A percentile compares a stretch with the other conserved stretches of the same genome.
Evolutionary conservation across 2,797 vertebrate genomes (phyloP).

Genomic region (Phyllotis vaccarum): DNA sequence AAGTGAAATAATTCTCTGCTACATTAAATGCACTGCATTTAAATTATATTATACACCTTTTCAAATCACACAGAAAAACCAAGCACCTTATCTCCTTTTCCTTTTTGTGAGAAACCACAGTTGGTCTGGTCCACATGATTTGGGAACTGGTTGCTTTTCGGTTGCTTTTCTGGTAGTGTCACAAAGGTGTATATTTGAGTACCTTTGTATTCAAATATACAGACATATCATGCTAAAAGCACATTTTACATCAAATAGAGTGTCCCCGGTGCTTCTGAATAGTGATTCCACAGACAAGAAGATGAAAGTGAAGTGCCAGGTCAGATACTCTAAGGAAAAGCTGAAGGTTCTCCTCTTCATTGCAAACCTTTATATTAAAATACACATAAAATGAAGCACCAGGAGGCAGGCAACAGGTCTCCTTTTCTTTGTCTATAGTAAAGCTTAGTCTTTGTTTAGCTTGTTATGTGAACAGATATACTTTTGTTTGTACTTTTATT

Average conservation of each 20-base stretch:
- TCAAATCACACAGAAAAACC: constrained; percentile 12
- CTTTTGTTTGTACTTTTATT: background rate
- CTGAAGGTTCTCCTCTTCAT: background rate
- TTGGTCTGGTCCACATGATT: background rate
- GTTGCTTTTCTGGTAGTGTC: background rate
- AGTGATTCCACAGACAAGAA: background rate
- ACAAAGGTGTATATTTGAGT: background rate
- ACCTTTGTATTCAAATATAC: constrained; percentile 55
- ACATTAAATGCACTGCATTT: constrained; percentile 42
- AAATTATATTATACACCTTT: constrained; percentile 21
- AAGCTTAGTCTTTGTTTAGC: background rate
- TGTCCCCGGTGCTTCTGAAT: background rate
- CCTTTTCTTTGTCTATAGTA: background rate
- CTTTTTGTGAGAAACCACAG: background rate
- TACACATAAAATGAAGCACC: background rate
- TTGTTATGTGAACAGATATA: background rate
- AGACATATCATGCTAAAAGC: background rate
- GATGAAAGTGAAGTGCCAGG: background rate
- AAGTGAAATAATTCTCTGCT: constrained; percentile 11
- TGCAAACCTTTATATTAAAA: background rate
- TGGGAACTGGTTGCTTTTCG: background rate
- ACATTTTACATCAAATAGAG: background rate
- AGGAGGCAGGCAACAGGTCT: background rate
- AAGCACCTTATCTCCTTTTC: background rate
- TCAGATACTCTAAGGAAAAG: background rate